phyloP scores from a whole-genome alignment of 2,113 vertebrate genomes.

The Cyphomyrus plagiostoma region DNA sequence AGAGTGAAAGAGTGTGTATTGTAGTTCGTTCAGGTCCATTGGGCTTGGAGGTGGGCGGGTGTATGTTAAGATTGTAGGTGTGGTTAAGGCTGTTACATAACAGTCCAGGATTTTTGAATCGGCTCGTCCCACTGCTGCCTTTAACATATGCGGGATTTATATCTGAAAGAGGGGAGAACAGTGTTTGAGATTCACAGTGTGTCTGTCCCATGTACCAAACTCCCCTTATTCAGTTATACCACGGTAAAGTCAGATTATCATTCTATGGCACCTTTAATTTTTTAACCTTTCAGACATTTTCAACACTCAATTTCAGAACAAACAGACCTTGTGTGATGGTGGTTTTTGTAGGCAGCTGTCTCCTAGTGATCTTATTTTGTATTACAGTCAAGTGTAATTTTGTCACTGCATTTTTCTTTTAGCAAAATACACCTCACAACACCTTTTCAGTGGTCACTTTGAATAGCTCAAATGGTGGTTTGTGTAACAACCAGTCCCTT shows the following conservation, averaged over 20 bases:
- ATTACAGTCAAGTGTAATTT: background rate
- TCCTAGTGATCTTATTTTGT: background rate
- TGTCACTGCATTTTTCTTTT: background rate
- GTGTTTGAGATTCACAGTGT: background rate
- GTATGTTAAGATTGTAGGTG: background rate
- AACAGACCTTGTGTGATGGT: background rate
- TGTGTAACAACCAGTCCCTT: background rate
- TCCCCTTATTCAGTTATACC: background rate
- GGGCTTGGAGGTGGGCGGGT: too few species aligned
- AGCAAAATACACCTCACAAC: background rate
- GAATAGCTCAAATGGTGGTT: background rate
- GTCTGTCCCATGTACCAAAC: background rate
- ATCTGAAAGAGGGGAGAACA: too few species aligned
- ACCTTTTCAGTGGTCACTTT: background rate
- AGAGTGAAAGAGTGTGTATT: too few species aligned
- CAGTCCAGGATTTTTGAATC: too few species aligned
- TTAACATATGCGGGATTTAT: too few species aligned
- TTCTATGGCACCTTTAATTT: background rate
- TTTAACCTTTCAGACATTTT: background rate
- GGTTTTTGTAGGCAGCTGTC: background rate
- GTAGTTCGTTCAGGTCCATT: too few species aligned
- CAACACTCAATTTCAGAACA: background rate
- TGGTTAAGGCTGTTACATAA: background rate
- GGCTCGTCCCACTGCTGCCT: too few species aligned
- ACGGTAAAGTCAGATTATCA: background rate